Conservation (phyloP, 2,113 vertebrate genomes). For the Pygoscelis adeliae region DNA sequence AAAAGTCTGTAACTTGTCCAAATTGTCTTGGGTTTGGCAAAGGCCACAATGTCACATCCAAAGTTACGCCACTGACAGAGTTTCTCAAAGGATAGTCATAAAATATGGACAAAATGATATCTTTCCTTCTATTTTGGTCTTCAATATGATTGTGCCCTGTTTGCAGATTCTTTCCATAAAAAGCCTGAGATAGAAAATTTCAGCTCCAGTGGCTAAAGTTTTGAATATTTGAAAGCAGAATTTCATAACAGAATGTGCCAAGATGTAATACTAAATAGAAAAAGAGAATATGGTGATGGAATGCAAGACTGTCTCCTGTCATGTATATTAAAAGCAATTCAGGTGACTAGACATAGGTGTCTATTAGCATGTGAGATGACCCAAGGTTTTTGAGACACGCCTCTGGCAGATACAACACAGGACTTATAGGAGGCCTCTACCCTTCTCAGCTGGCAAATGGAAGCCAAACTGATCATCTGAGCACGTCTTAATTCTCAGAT, state of each 20-base stretch:
- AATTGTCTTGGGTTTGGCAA: not conserved
- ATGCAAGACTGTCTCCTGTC: not conserved
- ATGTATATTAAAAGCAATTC: not conserved
- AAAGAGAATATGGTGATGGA: not conserved
- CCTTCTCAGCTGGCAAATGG: not conserved
- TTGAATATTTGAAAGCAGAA: not conserved
- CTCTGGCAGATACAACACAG: not conserved
- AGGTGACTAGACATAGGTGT: not conserved
- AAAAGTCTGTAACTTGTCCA: not conserved
- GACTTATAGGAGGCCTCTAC: not conserved
- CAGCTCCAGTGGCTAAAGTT: not conserved
- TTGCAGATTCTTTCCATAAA: not conserved
- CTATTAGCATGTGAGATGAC: not conserved
- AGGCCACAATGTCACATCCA: not conserved
- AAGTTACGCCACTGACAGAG: not conserved
- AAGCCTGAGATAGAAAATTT: not conserved
- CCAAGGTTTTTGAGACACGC: not conserved
- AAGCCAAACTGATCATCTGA: not conserved
- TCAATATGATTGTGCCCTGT: not conserved
- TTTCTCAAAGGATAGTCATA: not conserved
- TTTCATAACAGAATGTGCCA: not conserved
- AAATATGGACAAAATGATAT: rapidly evolving
- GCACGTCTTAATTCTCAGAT: not conserved
- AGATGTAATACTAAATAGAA: not conserved
- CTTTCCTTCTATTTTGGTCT: not conserved